Conservation (phyloP, 1,140 invertebrate species). For the Halyomorpha halys region DNA sequence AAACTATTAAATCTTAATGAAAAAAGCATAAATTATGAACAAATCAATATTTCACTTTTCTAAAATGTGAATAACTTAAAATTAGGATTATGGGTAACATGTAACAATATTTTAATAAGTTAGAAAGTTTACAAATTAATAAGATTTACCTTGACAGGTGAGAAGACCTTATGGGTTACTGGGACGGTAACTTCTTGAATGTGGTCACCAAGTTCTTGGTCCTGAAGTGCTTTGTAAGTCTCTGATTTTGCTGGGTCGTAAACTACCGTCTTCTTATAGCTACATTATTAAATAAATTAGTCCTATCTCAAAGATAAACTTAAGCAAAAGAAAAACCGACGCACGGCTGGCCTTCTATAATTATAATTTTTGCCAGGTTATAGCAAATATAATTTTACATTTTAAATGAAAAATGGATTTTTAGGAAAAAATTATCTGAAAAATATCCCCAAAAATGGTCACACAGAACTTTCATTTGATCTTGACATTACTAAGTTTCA, state of each 20-base stretch:
- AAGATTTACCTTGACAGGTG: conserved; percentile 47
- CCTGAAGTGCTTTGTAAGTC: conserved; percentile 70
- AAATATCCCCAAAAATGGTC: no score
- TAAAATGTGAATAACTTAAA: background rate
- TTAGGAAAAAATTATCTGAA: no score
- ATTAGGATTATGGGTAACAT: background rate
- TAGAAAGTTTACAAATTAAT: background rate
- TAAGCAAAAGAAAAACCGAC: no score
- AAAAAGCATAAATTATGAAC: background rate
- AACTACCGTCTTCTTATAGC: conserved; percentile 52
- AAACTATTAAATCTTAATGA: no score
- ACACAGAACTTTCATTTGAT: no score
- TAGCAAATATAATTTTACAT: no score
- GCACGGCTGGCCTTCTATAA: no score
- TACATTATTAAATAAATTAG: conserved; percentile 25
- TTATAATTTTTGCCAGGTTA: no score
- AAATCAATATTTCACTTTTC: background rate
- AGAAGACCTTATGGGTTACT: conserved; percentile 61
- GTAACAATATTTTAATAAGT: conserved; percentile 9
- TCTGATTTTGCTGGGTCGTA: conserved; percentile 77
- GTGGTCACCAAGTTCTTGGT: conserved; percentile 49
- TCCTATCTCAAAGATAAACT: no score
- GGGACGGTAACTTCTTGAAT: conserved; percentile 52
- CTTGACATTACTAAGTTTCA: no score
- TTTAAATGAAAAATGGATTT: no score